These are phyloP conservation scores for Chloroceryle amazona DNA, from an alignment of 2,797 vertebrate genomes.

Conservation along the genomic window DNA sequence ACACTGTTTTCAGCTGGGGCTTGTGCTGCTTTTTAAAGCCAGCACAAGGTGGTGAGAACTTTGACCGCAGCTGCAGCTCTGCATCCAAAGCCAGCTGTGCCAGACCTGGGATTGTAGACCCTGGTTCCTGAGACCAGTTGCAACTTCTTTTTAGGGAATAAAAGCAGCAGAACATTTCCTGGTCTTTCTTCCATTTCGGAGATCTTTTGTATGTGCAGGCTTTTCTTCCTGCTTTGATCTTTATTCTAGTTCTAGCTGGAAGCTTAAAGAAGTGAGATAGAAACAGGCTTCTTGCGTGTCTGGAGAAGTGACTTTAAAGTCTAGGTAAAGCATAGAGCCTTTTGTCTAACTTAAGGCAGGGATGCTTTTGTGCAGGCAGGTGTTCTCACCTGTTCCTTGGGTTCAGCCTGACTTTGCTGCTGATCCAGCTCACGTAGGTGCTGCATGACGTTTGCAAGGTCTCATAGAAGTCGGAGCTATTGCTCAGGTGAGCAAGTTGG, in stretches of 20 bases:
- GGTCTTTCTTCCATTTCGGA: not conserved
- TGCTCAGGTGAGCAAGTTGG: not conserved
- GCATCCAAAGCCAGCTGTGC: not conserved
- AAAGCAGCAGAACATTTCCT: not conserved
- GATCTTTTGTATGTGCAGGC: accelerated
- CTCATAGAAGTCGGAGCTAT: accelerated
- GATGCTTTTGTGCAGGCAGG: not conserved
- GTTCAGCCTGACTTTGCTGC: accelerated
- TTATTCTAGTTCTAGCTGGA: not conserved
- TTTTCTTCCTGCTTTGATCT: not conserved
- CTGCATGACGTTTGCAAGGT: too few species aligned
- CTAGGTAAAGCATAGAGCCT: not conserved
- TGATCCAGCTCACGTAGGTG: not conserved
- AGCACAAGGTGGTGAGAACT: not conserved
- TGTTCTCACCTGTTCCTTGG: not conserved
- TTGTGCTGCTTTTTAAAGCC: not conserved
- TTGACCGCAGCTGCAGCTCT: not conserved
- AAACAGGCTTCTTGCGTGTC: not conserved
- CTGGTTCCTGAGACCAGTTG: not conserved
- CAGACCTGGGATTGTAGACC: not conserved
- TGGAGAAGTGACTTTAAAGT: not conserved
- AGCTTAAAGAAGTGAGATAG: not conserved
- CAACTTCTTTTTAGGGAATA: not conserved
- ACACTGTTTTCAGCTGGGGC: not conserved
- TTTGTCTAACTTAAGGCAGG: too few species aligned